phyloP scores from a whole-genome alignment of 1,140 invertebrate genomes.

The Drosophila bocqueti region DNA sequence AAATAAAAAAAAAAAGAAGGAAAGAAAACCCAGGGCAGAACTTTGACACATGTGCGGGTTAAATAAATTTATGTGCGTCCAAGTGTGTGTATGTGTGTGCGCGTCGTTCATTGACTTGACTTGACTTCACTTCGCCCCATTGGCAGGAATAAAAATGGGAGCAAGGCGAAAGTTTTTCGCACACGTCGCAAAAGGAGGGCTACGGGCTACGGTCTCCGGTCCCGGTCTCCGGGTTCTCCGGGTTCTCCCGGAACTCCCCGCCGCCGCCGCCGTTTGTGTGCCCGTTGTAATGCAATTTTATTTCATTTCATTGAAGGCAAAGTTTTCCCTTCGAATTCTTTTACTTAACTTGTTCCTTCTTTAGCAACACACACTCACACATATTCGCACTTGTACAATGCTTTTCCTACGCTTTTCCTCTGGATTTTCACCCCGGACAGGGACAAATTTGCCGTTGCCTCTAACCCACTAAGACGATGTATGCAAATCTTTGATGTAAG shows the following conservation, averaged over 20 bases:
- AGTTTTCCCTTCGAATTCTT: constrained; percentile 77
- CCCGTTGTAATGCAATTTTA: constrained; percentile 83
- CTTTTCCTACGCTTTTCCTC: constrained; percentile 9
- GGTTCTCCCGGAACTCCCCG: background rate
- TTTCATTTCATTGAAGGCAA: constrained; percentile 83
- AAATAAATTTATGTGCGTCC: constrained; percentile 72
- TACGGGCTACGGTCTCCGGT: background rate
- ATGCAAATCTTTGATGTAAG: constrained; percentile 82
- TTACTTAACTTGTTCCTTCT: constrained; percentile 72
- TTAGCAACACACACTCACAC: background rate
- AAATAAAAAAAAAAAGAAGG: background rate
- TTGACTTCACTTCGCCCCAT: constrained; percentile 71
- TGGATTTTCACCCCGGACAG: constrained; percentile 3
- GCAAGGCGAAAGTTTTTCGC: constrained; percentile 74
- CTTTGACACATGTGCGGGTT: constrained; percentile 82
- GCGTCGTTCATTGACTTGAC: constrained; percentile 76
- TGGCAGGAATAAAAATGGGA: constrained; percentile 60
- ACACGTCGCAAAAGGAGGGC: constrained; percentile 58
- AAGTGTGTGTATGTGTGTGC: constrained; percentile 27
- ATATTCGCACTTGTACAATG: constrained; percentile 35
- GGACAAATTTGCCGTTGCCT: constrained; percentile 47
- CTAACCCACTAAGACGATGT: constrained; percentile 65
- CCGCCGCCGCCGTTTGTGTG: constrained; percentile 35
- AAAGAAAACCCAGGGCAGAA: constrained; percentile 25
- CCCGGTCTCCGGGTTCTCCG: background rate